Evolutionary conservation across 2,797 vertebrate species (phyloP).

Genomic region (Pteropus rufus): DNA sequence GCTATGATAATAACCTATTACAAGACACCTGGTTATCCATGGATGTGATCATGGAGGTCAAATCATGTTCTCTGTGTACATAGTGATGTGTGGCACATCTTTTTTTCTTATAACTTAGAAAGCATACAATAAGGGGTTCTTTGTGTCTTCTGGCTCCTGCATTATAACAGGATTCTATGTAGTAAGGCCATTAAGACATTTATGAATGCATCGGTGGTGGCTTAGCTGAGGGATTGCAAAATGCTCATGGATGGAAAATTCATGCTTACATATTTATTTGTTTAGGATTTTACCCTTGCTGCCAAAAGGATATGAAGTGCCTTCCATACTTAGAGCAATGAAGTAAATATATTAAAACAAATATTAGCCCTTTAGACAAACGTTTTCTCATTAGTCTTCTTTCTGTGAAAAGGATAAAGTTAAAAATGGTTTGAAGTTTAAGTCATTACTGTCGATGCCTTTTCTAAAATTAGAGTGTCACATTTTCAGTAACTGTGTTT

Average conservation of each 20-base stretch:
- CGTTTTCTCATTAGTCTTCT: slow-evolving; percentile 76
- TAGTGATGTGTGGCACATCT: neutral
- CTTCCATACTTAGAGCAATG: slow-evolving; percentile 50
- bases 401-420: slow-evolving; percentile 68
- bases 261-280: slow-evolving; percentile 58
- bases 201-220: slow-evolving; percentile 53
- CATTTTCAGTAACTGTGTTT: slow-evolving; percentile 76
- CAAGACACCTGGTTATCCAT: slow-evolving; percentile 12
- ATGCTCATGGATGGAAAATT: slow-evolving; percentile 60
- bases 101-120: slow-evolving; percentile 32
- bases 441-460: slow-evolving; percentile 69
- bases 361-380: slow-evolving; percentile 79
- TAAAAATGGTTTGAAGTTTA: slow-evolving; percentile 75
- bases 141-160: slow-evolving; percentile 7
- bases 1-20: slow-evolving; percentile 46
- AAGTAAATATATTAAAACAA: slow-evolving; percentile 76
- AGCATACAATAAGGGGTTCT: neutral
- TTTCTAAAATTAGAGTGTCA: slow-evolving; percentile 73
- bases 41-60: slow-evolving; percentile 51
- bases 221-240: slow-evolving; percentile 63
- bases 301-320: slow-evolving; percentile 20
- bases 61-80: slow-evolving; percentile 32
- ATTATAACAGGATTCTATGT: slow-evolving; percentile 34
- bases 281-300: slow-evolving; percentile 54
- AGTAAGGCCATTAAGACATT: slow-evolving; percentile 43